Evolutionary conservation across 2,797 vertebrate genomes (phyloP), one percentile per base, ranked within the genome.

Genomic region (Lateolabrax maculatus): DNA sequence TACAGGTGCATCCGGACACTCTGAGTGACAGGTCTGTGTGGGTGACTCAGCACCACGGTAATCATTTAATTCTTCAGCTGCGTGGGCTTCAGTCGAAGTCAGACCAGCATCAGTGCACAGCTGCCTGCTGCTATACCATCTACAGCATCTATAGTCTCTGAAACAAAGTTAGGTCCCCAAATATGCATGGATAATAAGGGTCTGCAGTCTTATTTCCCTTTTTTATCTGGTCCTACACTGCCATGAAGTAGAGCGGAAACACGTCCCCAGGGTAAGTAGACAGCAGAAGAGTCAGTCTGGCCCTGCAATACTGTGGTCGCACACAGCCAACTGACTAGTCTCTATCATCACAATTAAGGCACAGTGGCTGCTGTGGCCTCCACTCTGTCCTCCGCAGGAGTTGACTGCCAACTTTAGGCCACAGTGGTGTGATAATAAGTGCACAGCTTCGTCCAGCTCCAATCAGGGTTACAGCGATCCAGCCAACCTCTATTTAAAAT

Each of bases 171-270:
- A 58, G 53, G 41, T 68, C 27, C 52, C 48, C n/a, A 85, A 84
- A 76, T 76, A 67, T 80, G 63, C 58, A 87, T 58, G 36, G 53
- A 77, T 69, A 86, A 89, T 74, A 75, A 79, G 56, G n/a, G 64
- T 58, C 76, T 83, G 67, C 46, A 77, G 82, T 51, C 71, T 60
- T 27, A 75, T 61, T 77, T 70, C 63, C 48, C 51, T 71, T 48
- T n/a, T 65, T 78, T 71, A 84, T 88, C 68, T 73, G 61, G 71
- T 77, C 58, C 55, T 71, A 66, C 61, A 57, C 58, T 19, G 43
- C 71, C 86, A 86, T 87, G 85, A 90, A 84, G 56, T 81, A 66
- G 84, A 90, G 87, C 75, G 43, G 71, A 90, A 88, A 91, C 44
- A 34, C 0, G 46, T 89, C 86, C 84, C 71, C 21, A 3, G 72